Conservation (phyloP, 2,113 vertebrate species). For the Varanus komodoensis region DNA sequence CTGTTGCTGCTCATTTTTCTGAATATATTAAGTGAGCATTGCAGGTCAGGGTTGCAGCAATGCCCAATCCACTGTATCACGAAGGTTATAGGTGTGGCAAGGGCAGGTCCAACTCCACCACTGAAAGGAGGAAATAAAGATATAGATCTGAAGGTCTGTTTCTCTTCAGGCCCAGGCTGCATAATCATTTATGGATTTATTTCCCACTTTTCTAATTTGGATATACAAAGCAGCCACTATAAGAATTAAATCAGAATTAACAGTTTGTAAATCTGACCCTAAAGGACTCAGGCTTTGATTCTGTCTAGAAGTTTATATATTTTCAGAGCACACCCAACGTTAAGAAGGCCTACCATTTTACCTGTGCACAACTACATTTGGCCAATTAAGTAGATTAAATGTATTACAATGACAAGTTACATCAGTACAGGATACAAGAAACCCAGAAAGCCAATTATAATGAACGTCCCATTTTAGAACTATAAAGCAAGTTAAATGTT, state of each 20-base stretch:
- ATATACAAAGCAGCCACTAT: not conserved
- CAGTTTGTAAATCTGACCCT: not conserved
- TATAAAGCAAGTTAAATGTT: not conserved
- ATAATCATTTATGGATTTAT: not conserved
- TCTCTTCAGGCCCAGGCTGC: not conserved
- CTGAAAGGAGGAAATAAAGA: not conserved
- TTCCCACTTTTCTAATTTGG: not conserved
- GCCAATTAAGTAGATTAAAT: constrained; percentile 43
- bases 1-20: not conserved
- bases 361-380: not conserved
- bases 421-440: constrained; percentile 23
- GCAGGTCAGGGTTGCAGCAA: not conserved
- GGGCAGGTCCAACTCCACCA: not conserved
- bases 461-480: constrained; percentile 25
- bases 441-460: constrained; percentile 30
- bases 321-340: not conserved
- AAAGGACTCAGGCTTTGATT: not conserved
- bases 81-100: not conserved
- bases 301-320: not conserved
- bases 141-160: constrained; percentile 5
- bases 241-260: not conserved
- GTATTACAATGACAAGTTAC: constrained; percentile 30
- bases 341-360: not conserved
- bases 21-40: not conserved
- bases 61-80: not conserved